Conservation (phyloP, 2,113 vertebrate genomes). For the Octodon degus region DNA sequence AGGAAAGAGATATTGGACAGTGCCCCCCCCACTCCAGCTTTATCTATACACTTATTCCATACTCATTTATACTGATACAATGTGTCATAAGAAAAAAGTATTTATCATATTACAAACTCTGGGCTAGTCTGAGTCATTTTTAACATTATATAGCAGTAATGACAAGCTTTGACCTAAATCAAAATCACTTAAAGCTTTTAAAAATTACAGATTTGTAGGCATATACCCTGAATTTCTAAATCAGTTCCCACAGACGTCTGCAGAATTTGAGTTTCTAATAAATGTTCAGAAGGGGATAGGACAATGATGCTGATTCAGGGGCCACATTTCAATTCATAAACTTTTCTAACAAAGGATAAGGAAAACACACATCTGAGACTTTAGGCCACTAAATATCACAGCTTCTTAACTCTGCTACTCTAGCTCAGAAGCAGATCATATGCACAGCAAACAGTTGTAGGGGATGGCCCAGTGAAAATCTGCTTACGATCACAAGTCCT, state of each 20-base stretch:
- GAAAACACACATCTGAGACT: background rate
- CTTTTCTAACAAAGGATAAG: background rate
- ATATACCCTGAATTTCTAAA: background rate
- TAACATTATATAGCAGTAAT: background rate
- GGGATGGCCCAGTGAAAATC: background rate
- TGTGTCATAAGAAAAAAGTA: background rate
- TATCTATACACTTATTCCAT: background rate
- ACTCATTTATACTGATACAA: background rate
- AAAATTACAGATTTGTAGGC: background rate
- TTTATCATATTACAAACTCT: background rate
- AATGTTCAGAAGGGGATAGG: background rate
- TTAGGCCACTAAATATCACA: background rate
- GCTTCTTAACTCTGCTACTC: background rate
- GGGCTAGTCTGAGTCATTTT: background rate
- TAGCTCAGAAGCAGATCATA: background rate
- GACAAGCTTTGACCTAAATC: background rate
- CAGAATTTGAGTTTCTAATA: background rate
- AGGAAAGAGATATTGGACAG: background rate
- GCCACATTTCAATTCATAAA: background rate
- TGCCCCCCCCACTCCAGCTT: background rate
- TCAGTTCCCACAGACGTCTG: background rate
- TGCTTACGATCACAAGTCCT: background rate
- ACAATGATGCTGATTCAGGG: background rate
- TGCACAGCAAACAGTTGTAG: background rate
- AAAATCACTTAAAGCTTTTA: background rate